Evolutionary conservation across 1,140 invertebrate species (phyloP), one percentile per base, ranked within the genome.

Genomic region (Halictus rubicundus): DNA sequence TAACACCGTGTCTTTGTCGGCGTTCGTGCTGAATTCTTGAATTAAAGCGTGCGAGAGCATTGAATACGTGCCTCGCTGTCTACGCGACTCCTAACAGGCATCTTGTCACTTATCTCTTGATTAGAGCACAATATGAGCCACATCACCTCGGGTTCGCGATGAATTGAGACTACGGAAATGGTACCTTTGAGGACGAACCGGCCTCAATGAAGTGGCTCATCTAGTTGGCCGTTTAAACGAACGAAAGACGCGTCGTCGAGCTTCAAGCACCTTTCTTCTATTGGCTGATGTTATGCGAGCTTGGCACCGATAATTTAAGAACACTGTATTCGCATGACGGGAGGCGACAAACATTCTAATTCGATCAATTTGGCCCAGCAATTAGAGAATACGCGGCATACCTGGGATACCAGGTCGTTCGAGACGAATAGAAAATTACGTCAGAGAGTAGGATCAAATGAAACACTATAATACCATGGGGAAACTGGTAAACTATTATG

Each of bases 71-170:
- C 9, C 21, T 61, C 10, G 21, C 25, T 61, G 23, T 57, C 54
- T 57, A 57, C 54, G n/a, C 6, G 21, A n/a, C 54, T 57, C 5
- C 49, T 52, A 52, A 52, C 54, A 57, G 54, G 8, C 21, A 9
- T 57, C n/a, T 57, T 57, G n/a, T 57, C 54, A 57, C n/a, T 57
- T 57, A 57, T 57, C 54, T 21, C 54, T 57, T 57, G 54, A 57
- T 57, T 57, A 57, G 19, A 57, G 54, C 7, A 57, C 21, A 57
- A 57, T 57, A n/a, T 57, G n/a, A 21, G n/a, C 54, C 8, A n/a
- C 54, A 9, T 57, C 54, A n/a, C 21, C 54, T 57, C 9, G n/a
- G 8, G 54, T 9, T 9, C n/a, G 8, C 21, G 54, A n/a, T 57
- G 54, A 57, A 57, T 57, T 57, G 59, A 27, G 12, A 14, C 9